Conservation (phyloP, 2,888 invertebrate species). For the Pseudoips prasinana region DNA sequence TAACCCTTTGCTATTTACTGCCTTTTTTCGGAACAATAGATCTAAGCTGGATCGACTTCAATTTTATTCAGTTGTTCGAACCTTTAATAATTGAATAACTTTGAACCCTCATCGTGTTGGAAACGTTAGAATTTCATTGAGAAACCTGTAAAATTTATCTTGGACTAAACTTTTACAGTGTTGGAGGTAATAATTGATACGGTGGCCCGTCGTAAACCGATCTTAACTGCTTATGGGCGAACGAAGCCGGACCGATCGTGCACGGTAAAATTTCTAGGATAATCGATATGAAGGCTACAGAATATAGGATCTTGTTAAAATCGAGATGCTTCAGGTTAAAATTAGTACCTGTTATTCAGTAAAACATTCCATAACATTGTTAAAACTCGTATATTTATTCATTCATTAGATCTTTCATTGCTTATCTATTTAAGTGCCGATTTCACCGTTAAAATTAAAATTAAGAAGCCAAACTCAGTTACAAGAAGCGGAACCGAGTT, state of each 20-base stretch:
- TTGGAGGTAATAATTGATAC: slow-evolving; percentile 43
- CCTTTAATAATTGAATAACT: slow-evolving; percentile 33
- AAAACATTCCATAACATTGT: no score
- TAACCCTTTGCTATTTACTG: slow-evolving; percentile 24
- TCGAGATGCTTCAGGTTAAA: no score
- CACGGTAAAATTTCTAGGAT: slow-evolving; percentile 8
- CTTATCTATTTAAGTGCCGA: no score
- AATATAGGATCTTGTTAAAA: no score
- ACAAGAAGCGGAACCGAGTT: no score
- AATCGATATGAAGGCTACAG: slow-evolving; percentile 5
- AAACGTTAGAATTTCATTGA: slow-evolving; percentile 29
- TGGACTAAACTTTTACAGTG: slow-evolving; percentile 36
- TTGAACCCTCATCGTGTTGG: slow-evolving; percentile 7
- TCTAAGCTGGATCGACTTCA: slow-evolving; percentile 19
- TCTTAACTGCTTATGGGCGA: slow-evolving; percentile 25
- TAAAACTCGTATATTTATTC: no score
- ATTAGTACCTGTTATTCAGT: no score
- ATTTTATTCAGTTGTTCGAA: slow-evolving; percentile 24
- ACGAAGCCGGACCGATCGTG: slow-evolving; percentile 24
- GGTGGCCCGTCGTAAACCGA: slow-evolving; percentile 34
- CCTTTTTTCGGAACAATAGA: slow-evolving; percentile 28
- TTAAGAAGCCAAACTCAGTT: no score
- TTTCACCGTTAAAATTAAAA: no score
- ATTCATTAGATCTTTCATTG: no score
- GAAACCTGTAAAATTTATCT: slow-evolving; percentile 40